Percentiles rank a stretch among this genome's conserved stretches.
Evolutionary conservation across 2,888 invertebrate species (phyloP).

Genomic region (Isoperla grammatica): DNA sequence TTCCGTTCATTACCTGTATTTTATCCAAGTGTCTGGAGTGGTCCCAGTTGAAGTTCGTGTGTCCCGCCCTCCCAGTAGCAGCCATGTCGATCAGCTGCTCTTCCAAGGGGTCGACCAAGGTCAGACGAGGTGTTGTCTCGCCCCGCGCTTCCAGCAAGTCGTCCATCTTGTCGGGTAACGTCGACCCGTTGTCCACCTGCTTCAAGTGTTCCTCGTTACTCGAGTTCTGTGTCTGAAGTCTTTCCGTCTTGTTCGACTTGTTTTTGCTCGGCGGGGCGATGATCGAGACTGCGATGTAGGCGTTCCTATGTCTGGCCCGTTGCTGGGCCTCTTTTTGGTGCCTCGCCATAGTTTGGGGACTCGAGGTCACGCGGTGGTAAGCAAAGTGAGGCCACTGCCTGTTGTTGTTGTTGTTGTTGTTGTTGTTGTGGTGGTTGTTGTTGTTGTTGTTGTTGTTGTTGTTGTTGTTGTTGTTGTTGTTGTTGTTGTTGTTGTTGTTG

Average conservation of each 20-base stretch:
- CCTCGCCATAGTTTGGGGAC: constrained; percentile 24
- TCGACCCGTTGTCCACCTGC: not conserved
- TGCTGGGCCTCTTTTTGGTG: constrained; percentile 25
- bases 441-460: constrained; percentile 16
- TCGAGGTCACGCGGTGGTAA: constrained; percentile 32
- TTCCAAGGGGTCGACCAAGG: constrained; percentile 23
- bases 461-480: constrained; percentile 11
- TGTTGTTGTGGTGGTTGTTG: constrained; percentile 15
- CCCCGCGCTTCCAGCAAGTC: constrained; percentile 7
- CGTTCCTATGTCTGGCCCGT: constrained; percentile 21
- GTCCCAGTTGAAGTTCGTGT: constrained; percentile 22
- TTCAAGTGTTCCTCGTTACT: not conserved
- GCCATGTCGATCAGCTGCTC: constrained; percentile 28
- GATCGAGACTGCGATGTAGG: constrained; percentile 28
- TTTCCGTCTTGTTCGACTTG: constrained; percentile 6
- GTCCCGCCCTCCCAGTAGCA: constrained; percentile 5
- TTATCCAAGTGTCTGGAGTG: constrained; percentile 29
- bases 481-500: constrained; percentile 17
- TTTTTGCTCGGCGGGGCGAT: constrained; percentile 23
- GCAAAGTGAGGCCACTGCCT: constrained; percentile 31
- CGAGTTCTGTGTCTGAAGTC: not conserved
- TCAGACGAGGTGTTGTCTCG: constrained; percentile 14
- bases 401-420: constrained; percentile 6
- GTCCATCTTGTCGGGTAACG: constrained; percentile 25
- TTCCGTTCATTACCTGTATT: constrained; percentile 27